A percentile compares a stretch with the other conserved stretches of the same genome.
Conservation (phyloP, 2,888 invertebrate genomes). For the Malacosoma neustria region DNA sequence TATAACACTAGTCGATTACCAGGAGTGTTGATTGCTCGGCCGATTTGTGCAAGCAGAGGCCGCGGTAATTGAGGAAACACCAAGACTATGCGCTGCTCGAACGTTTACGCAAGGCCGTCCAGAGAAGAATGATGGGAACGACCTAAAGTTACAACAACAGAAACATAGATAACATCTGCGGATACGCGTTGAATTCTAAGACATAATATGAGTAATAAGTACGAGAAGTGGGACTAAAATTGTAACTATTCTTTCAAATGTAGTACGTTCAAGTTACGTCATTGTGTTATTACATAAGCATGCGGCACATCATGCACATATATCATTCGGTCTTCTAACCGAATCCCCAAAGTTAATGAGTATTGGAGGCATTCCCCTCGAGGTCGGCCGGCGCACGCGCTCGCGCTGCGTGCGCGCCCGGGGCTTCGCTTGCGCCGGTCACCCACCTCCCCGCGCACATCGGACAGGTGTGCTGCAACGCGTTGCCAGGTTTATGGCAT, state of each 20-base stretch:
- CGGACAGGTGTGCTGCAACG: constrained; percentile 20
- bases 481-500: not conserved
- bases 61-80: constrained; percentile 34
- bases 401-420: constrained; percentile 29
- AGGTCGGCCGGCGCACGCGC: constrained; percentile 37
- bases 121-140: constrained; percentile 46
- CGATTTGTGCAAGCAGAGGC: constrained; percentile 23
- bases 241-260: not conserved
- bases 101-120: constrained; percentile 37
- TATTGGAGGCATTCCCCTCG: constrained; percentile 58
- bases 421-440: constrained; percentile 31
- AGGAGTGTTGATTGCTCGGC: constrained; percentile 28
- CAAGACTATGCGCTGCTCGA: constrained; percentile 14
- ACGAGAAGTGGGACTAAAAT: constrained; percentile 25
- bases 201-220: constrained; percentile 23
- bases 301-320: constrained; percentile 56
- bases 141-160: constrained; percentile 51
- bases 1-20: constrained; percentile 28
- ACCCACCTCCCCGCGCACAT: constrained; percentile 22
- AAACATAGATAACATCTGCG: constrained; percentile 29
- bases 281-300: constrained; percentile 51
- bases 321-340: constrained; percentile 52
- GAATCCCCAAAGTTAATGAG: constrained; percentile 64
- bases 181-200: constrained; percentile 21
- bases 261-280: constrained; percentile 4